Evolutionary conservation across 2,797 vertebrate genomes (phyloP), one percentile per base, ranked within the genome.

Genomic region (Hapalemur alaotrensis): DNA sequence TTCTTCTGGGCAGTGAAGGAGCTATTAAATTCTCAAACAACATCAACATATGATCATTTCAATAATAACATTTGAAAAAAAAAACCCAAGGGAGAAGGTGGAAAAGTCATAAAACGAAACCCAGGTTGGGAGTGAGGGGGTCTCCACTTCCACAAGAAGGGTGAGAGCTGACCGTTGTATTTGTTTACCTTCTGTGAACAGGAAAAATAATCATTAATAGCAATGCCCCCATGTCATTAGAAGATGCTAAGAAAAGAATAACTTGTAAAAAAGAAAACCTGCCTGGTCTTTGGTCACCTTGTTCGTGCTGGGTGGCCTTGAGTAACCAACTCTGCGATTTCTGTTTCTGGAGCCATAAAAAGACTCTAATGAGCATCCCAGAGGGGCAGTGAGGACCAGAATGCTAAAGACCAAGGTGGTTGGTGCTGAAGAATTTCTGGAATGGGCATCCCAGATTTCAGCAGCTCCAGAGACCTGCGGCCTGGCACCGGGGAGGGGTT

Each of bases 291-390:
- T 14, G 94, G 96, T 96, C 88, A 43, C 93, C 85, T 92, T 81
- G 80, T 81, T 95, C 97, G 63, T 75, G 25, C 94, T 95, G 92
- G 95, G 96, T 95, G 97, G 97, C 95, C 92, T 0, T 7, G 18
- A 65, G 35, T 12, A 69, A 70, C 95, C 87, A 48, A 10, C 78
- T 75, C 84, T 28, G 90, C 48, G 88, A 95, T 76, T 69, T 86
- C 75, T 86, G 92, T 20, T 52, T 91, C 93, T 89, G 83, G 20
- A 73, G 83, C 78, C 93, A 6, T 35, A 63, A 75, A 94, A 89
- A 84, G 76, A 59, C 17, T 61, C 72, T 79, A 78, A 67, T 2
- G 92, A 90, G 57, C 84, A 22, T 61, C 92, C 67, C 92, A 18
- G 3, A 25, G 93, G 87, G 20, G 25, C 76, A 63, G n/a, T 4